These are phyloP conservation scores for Myrmophylax atrothorax DNA, from an alignment of 2,113 vertebrate species.

Conservation along the genomic window DNA sequence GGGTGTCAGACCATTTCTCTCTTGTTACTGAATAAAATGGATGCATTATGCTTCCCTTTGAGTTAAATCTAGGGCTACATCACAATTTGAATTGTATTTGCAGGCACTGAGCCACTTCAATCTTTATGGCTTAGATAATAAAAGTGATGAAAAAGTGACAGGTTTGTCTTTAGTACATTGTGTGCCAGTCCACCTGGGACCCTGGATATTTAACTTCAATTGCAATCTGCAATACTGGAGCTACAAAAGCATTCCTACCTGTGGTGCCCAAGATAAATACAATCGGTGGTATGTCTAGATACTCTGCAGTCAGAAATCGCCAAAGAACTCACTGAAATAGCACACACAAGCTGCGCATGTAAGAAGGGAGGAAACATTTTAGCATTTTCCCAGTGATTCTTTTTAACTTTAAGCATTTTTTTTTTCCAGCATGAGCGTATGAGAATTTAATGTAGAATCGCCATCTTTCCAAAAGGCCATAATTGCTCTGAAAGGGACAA, in stretches of 20 bases:
- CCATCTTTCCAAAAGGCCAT: not conserved
- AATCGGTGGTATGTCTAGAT: not conserved
- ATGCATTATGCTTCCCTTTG: not conserved
- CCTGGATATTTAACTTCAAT: not conserved
- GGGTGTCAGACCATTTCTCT: not conserved
- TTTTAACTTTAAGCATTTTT: not conserved
- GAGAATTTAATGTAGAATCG: not conserved
- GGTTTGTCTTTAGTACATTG: not conserved
- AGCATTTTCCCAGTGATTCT: not conserved
- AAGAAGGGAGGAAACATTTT: not conserved
- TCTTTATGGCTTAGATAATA: not conserved
- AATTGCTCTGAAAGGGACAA: not conserved
- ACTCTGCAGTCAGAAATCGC: not conserved
- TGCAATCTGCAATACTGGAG: not conserved
- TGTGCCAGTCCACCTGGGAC: not conserved
- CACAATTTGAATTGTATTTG: conserved; percentile 11
- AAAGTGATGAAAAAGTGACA: not conserved
- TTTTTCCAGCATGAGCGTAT: not conserved
- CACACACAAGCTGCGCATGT: not conserved
- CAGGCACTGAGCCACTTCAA: not conserved
- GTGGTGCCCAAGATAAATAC: not conserved
- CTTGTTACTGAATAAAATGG: not conserved
- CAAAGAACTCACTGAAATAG: not conserved
- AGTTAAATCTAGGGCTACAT: not conserved
- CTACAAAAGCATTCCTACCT: not conserved